A percentile compares a stretch with the other conserved stretches of the same genome.
phyloP scores from a whole-genome alignment of 2,113 vertebrate genomes.

The Neotragus moschatus region DNA sequence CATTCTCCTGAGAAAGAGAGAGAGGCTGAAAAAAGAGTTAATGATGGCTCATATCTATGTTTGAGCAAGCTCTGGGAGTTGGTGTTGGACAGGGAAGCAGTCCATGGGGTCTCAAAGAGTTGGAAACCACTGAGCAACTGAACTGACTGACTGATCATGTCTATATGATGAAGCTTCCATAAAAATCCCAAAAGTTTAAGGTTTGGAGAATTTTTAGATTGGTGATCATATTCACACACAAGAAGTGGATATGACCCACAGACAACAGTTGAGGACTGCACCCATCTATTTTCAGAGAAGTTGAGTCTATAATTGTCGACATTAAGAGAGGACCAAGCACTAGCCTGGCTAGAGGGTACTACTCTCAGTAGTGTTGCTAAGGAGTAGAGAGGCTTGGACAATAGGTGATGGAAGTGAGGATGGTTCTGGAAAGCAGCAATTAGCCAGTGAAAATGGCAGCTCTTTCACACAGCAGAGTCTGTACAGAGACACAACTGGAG shows the following conservation, averaged over 20 bases:
- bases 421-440: background rate
- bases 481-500: background rate
- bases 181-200: background rate
- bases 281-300: background rate
- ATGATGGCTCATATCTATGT: background rate
- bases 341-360: too few relatives aligned
- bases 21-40: background rate
- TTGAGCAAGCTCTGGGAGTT: background rate
- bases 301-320: background rate
- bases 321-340: accelerated
- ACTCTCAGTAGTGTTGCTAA: background rate
- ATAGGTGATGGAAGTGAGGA: background rate
- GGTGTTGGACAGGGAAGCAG: background rate
- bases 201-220: background rate
- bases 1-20: background rate
- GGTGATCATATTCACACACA: background rate
- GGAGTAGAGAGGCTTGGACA: accelerated
- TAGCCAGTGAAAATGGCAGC: background rate
- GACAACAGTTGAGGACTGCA: background rate
- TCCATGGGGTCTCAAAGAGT: background rate
- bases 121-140: background rate
- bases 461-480: background rate
- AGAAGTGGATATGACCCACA: background rate
- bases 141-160: background rate
- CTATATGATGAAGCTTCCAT: background rate